phyloP scores from a whole-genome alignment of 2,113 vertebrate species.

The Crotalus viridis region DNA sequence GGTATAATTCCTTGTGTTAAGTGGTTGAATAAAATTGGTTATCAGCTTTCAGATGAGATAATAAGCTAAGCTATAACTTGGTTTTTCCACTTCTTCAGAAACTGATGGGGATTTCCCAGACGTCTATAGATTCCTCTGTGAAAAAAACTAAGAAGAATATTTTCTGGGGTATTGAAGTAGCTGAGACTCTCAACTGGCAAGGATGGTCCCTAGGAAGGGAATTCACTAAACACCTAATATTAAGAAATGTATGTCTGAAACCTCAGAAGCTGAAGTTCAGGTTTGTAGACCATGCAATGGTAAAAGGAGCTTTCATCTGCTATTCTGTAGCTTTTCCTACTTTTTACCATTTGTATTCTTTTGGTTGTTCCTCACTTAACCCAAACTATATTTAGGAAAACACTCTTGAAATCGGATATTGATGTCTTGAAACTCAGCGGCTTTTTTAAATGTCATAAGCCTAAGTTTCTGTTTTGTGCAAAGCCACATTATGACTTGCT shows the following conservation, averaged over 20 bases:
- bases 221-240: slow-evolving; percentile 75
- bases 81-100: not conserved
- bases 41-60: not conserved
- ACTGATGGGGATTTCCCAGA: not conserved
- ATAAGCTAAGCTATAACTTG: not conserved
- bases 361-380: not conserved
- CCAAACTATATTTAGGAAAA: not conserved
- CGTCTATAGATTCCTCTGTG: slow-evolving; percentile 5
- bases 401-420: not conserved
- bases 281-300: slow-evolving; percentile 53
- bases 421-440: not conserved
- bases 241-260: slow-evolving; percentile 84
- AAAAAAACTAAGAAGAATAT: slow-evolving; percentile 53
- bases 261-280: slow-evolving; percentile 84
- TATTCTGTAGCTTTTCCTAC: not conserved
- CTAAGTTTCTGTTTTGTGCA: not conserved
- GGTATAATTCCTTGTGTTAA: not conserved
- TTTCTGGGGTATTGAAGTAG: slow-evolving; percentile 82
- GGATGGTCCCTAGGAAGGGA: slow-evolving; percentile 82
- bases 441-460: not conserved
- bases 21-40: not conserved
- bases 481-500: not conserved
- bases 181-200: slow-evolving; percentile 78
- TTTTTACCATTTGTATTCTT: not conserved
- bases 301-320: not conserved